Conservation (phyloP, 2,888 invertebrate species). For the Dynastes grantii region DNA sequence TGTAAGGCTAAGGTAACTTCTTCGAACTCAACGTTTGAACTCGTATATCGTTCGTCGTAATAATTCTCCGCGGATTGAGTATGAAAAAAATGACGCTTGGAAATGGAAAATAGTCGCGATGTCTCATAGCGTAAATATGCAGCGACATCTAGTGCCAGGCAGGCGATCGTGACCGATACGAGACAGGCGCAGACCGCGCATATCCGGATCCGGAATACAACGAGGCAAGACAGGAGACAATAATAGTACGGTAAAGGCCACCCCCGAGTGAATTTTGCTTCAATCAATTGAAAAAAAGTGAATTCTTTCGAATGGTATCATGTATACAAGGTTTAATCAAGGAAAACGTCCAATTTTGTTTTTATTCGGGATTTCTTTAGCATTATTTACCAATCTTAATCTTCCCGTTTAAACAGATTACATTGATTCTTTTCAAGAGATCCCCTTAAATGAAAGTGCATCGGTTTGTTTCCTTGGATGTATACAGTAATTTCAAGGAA, state of each 20-base stretch:
- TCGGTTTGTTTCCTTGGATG: too few relatives aligned
- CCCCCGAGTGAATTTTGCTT: background rate
- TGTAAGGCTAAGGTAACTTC: conserved; percentile 18
- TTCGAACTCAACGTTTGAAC: conserved; percentile 39
- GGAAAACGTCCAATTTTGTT: too few relatives aligned
- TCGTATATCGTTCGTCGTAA: conserved; percentile 30
- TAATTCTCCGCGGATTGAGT: conserved; percentile 10
- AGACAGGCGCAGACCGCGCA: conserved; percentile 20
- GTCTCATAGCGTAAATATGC: background rate
- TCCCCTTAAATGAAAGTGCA: too few relatives aligned
- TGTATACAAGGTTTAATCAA: too few relatives aligned
- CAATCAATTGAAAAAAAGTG: background rate
- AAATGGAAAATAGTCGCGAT: conserved; percentile 17
- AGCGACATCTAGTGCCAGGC: conserved; percentile 11
- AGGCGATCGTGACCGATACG: conserved; percentile 44
- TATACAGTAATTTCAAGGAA: too few relatives aligned
- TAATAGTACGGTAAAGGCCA: background rate
- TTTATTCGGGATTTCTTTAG: too few relatives aligned
- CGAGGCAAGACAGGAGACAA: background rate
- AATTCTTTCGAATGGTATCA: too few relatives aligned
- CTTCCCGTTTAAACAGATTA: too few relatives aligned
- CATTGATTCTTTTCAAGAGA: too few relatives aligned
- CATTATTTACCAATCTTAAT: too few relatives aligned
- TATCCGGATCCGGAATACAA: conserved; percentile 43
- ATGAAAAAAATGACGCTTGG: conserved; percentile 32